Evolutionary conservation across 2,113 vertebrate species (phyloP), one percentile per base, ranked within the genome.

Genomic region (Heterocephalus glaber): DNA sequence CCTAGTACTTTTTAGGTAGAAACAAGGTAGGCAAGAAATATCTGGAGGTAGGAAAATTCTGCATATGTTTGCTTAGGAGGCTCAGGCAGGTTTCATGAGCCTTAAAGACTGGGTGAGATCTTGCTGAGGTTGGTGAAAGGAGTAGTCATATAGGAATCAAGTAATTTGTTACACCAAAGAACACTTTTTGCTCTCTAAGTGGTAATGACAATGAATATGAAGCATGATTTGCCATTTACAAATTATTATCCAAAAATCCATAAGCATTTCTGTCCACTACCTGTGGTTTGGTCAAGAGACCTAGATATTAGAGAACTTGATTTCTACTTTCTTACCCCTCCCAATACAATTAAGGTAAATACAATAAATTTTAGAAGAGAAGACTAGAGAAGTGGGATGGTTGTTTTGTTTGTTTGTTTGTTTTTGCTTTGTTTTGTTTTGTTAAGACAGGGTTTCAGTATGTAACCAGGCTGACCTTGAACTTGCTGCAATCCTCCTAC

Each of bases 321-420:
- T 82, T 60, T 87, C 41, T 2, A 30, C 13, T 87, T 47, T 63
- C 87, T 41, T 70, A 10, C 3, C 7, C 7, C 14, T 35, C 61
- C 49, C 16, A n/a, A 5, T 77, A 65, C 2, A 63, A 26, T 68
- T 56, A 56, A 44, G 79, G 20, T 22, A 72, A 54, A 92, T 92
- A 77, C 13, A 85, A 22, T 61, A 52, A 76, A 35, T 81, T 96
- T 94, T 63, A 83, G 74, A 94, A 86, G 30, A 12, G 54, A 26
- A 86, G 61, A 52, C 24, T 49, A 10, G 74, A 44, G n/a, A 58
- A 19, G 33, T 38, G 28, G 8, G 3, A 22, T 65, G 30, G 30
- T 49, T 63, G 47, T 89, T 83, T 76, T 22, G 90, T 68, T 56
- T 56, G 14, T 17, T 70, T 70, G 38, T 9, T 70, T 70, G 20